phyloP scores from a whole-genome alignment of 2,113 vertebrate genomes.

The Xiphophorus hellerii region DNA sequence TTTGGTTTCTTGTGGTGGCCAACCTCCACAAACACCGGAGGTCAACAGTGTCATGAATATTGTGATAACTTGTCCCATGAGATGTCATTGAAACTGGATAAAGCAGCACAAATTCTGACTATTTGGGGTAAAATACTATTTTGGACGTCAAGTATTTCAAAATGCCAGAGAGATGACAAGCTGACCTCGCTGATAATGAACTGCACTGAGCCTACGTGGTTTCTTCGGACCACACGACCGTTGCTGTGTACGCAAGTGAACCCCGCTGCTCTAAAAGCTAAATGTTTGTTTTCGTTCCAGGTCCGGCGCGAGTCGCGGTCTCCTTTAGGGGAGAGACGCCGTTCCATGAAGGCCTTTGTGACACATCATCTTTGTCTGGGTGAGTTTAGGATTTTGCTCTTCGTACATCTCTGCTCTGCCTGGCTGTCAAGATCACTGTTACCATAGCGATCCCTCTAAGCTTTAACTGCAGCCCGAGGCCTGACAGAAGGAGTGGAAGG shows the following conservation, averaged over 20 bases:
- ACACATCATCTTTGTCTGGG: slow-evolving; percentile 3
- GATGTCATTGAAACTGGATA: background rate
- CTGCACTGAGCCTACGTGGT: background rate
- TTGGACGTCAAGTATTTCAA: too few relatives aligned
- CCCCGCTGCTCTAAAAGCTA: background rate
- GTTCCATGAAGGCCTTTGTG: background rate
- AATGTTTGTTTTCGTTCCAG: background rate
- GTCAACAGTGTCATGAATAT: background rate
- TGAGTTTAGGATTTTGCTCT: background rate
- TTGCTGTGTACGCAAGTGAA: background rate
- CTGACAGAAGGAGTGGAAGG: slow-evolving; percentile 5
- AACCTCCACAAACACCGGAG: too few relatives aligned
- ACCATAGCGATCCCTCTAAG: slow-evolving; percentile 41
- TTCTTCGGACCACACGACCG: background rate
- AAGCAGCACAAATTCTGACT: too few relatives aligned
- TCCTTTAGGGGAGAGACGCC: too few relatives aligned
- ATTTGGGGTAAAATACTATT: too few relatives aligned
- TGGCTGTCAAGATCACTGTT: slow-evolving; percentile 21
- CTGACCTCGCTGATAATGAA: too few relatives aligned
- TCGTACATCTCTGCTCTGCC: background rate
- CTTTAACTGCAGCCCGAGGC: slow-evolving; percentile 18
- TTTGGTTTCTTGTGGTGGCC: too few relatives aligned
- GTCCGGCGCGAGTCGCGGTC: background rate
- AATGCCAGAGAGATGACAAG: too few relatives aligned
- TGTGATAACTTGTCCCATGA: background rate